Conservation (phyloP, 2,113 vertebrate genomes). For the cattle (Bos taurus) region DNA sequence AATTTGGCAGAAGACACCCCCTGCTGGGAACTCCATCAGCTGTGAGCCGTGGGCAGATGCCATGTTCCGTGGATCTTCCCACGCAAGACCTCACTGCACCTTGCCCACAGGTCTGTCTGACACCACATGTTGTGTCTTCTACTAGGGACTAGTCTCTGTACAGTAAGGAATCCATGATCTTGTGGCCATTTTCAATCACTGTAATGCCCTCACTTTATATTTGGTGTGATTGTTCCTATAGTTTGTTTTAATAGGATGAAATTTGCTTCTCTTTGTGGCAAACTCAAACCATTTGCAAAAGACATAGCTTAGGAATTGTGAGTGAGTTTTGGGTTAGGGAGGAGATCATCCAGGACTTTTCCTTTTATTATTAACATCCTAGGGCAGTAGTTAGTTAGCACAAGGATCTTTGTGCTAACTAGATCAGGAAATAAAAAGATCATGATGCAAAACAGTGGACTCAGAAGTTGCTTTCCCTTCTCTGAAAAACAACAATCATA, state of each 20-base stretch:
- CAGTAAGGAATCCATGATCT: neutral
- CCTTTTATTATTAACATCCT: neutral
- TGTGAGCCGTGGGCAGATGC: neutral
- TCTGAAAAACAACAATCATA: neutral
- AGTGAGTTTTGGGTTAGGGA: neutral
- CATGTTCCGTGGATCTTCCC: neutral
- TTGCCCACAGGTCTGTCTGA: neutral
- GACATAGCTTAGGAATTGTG: neutral
- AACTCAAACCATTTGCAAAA: neutral
- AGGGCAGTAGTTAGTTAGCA: neutral
- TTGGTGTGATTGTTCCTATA: neutral
- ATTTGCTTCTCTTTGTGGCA: neutral
- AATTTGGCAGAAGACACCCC: neutral
- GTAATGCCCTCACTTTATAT: neutral
- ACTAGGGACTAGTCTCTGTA: neutral
- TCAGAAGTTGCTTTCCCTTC: neutral
- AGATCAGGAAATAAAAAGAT: neutral
- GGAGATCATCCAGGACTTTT: neutral
- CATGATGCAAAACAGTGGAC: neutral
- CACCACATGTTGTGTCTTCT: neutral
- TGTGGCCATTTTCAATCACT: too few relatives aligned
- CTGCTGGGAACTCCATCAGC: neutral
- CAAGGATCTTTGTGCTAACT: neutral
- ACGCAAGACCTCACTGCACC: neutral
- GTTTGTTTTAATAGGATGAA: neutral